Base-by-base conservation (phyloP, 2,797 vertebrate genomes). In the Rhinophrynus dorsalis region DNA sequence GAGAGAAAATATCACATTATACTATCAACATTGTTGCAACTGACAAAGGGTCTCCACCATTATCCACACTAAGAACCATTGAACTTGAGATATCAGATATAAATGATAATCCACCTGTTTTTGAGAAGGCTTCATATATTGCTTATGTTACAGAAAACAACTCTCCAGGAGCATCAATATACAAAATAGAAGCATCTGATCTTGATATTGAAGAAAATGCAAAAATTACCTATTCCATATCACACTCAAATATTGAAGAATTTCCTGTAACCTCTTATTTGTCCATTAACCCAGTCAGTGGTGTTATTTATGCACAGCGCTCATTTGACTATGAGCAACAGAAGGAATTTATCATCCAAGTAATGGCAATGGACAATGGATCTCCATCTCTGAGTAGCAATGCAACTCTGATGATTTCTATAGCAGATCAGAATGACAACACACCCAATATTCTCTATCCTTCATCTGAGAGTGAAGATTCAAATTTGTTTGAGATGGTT, bases 101-200 rank as follows among this genome's bases (percentile, higher is more conserved):
- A 9, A 92, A 95, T 75, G 92, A 95, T 71, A 94, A 91, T 51
- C 68, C 89, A 2, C 92, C 92, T 0, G 23, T 81, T 45, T 94
- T 93, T 79, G 75, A 83, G 0, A 85, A 88, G 11, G 5, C 78
- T 0, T 75, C 72, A 0, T 93, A 92, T 27, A 12, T 75, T 0
- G 80, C 90, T 26, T 91, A 91, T 59, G 74, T 89, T 0, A 79
- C 85, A 2, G 91, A 93, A 57, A 95, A 94, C 26, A 74, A 82
- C 10, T 68, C 76, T 0, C 83, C 88, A 0, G 90, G 90, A 0
- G 76, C 65, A 0, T 88, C 92, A 6, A 42, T 94, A 1, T 85
- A 68, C 0, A 88, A 86, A 2, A 77, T 94, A 0, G 81, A 80
- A 2, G 89, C 92, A 0, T 52, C 68, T 0, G 92, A 93, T 26